Evolutionary conservation across 2,113 vertebrate species (phyloP).

Genomic region (Pycnonotus jocosus): DNA sequence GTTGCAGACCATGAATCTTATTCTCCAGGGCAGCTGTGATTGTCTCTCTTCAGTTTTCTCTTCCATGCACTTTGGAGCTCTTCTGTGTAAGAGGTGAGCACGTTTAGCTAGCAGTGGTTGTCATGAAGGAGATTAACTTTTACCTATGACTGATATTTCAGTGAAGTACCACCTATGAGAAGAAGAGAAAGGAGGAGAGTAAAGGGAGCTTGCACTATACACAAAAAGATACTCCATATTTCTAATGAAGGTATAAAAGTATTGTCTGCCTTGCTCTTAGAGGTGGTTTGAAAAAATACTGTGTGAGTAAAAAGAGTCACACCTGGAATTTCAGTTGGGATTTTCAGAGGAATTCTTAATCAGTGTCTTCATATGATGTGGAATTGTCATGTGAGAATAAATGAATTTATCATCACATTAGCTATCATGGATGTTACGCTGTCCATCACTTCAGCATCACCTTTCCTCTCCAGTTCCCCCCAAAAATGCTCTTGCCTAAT

Average conservation of each 20-base stretch:
- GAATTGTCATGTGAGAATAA: neutral
- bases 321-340: neutral
- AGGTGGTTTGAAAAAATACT: neutral
- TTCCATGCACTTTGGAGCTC: neutral
- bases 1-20: neutral
- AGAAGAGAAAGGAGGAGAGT: neutral
- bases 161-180: neutral
- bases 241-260: neutral
- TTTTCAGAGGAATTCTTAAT: neutral
- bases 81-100: neutral
- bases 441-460: neutral
- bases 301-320: neutral
- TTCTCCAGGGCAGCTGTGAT: neutral
- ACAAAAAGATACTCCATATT: neutral
- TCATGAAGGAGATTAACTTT: neutral
- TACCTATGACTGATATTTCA: neutral
- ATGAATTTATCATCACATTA: neutral
- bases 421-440: fast-evolving
- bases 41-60: neutral
- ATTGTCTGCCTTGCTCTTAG: neutral
- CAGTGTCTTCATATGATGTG: neutral
- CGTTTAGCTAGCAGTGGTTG: neutral
- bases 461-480: neutral
- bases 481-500: neutral
- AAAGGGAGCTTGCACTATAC: neutral